These are phyloP conservation scores for Margaritifera margaritifera DNA, from an alignment of 2,888 invertebrate genomes.

Conservation along the genomic window DNA sequence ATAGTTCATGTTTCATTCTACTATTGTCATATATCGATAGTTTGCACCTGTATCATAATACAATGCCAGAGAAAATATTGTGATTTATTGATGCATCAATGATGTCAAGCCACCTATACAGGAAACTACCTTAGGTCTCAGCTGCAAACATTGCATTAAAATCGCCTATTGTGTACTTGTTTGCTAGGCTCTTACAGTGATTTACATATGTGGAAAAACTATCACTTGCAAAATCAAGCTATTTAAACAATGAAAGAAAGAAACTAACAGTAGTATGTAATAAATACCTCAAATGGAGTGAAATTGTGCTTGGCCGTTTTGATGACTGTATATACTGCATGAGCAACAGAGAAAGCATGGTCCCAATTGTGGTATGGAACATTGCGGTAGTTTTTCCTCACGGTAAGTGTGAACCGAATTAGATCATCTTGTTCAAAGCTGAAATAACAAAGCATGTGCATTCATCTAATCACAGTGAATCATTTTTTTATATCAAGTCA, in stretches of 20 bases:
- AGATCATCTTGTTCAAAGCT: constrained; percentile 82
- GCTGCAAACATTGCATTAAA: too few species aligned
- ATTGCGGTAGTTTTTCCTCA: constrained; percentile 87
- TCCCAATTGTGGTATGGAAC: constrained; percentile 92
- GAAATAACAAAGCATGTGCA: constrained; percentile 14
- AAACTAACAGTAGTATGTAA: constrained; percentile 1
- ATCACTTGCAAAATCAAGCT: not conserved
- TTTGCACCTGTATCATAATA: too few species aligned
- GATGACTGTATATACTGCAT: constrained; percentile 85
- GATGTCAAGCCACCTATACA: too few species aligned
- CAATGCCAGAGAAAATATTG: too few species aligned
- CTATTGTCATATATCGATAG: too few species aligned
- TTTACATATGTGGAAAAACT: too few species aligned
- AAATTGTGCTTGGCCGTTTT: constrained; percentile 78
- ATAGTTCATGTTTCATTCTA: too few species aligned
- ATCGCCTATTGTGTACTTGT: too few species aligned
- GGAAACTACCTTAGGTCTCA: too few species aligned
- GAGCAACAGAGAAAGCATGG: constrained; percentile 89
- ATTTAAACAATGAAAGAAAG: not conserved
- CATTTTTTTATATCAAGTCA: not conserved
- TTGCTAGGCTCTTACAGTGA: too few species aligned
- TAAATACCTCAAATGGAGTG: constrained; percentile 78
- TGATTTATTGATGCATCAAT: too few species aligned
- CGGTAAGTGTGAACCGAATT: constrained; percentile 84
- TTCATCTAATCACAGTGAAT: not conserved